Evolutionary conservation across 2,888 invertebrate genomes (phyloP).

Genomic region (Eutolmus rufibarbis): DNA sequence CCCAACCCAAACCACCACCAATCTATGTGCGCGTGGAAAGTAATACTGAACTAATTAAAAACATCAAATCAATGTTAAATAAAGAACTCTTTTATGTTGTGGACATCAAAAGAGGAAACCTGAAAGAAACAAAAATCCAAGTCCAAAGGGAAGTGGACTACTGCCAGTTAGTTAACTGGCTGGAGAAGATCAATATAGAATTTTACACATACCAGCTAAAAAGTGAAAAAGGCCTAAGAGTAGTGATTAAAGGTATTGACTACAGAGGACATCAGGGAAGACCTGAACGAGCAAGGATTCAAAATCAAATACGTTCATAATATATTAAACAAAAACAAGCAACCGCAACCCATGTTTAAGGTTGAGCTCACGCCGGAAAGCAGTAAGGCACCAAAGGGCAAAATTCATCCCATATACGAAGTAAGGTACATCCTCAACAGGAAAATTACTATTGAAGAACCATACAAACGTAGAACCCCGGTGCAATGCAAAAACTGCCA

Average conservation of each 20-base stretch:
- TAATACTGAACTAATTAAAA: background rate
- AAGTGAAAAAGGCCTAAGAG: background rate
- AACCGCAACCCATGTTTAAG: background rate
- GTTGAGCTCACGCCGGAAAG: background rate
- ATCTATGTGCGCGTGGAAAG: background rate
- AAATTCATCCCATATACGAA: background rate
- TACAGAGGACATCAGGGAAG: background rate
- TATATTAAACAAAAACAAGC: background rate
- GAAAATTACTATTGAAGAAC: too few relatives aligned
- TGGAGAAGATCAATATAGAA: background rate
- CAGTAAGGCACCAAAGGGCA: background rate
- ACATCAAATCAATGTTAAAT: background rate
- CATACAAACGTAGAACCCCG: too few relatives aligned
- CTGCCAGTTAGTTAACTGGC: background rate
- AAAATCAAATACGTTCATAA: background rate
- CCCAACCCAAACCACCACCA: background rate
- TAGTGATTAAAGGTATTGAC: background rate
- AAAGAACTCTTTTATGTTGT: background rate
- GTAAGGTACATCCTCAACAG: too few relatives aligned
- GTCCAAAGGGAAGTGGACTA: background rate
- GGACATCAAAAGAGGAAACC: background rate
- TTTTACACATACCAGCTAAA: background rate
- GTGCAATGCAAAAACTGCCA: too few relatives aligned
- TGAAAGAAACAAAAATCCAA: slow-evolving; percentile 1
- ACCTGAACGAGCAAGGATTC: background rate